Evolutionary conservation across 2,797 vertebrate genomes (phyloP), one percentile per base, ranked within the genome.

Genomic region (Lepilemur ruficaudatus): DNA sequence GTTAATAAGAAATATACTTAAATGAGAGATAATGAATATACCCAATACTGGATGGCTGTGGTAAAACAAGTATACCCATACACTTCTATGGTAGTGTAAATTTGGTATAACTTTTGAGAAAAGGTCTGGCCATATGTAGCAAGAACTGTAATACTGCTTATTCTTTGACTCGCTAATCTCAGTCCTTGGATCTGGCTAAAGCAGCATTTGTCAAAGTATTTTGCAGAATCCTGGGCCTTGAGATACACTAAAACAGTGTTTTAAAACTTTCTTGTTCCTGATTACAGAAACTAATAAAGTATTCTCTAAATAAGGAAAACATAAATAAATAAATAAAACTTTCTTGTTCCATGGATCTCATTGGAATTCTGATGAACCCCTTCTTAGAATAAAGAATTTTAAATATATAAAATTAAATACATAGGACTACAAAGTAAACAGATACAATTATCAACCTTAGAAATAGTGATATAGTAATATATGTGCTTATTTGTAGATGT

Each of bases 161-260:
- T 73, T 91, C 46, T 91, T 72, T 82, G 69, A 63, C 5, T 96
- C 38, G 41, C 22, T 65, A n/a, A 79, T 75, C 50, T 89, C 35
- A 61, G 28, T 50, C 75, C 73, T 41, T 84, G 57, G 30, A 35
- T 92, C 59, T 94, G 10, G 55, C 23, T 83, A 95, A 75, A 94
- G 69, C 32, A 72, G 41, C 20, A 41, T 72, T 93, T 97, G 41
- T 93, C 83, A 93, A 95, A 83, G 80, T 84, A 32, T 91, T 96
- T 82, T 95, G 46, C 57, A 55, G 80, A 97, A 87, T 43, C 1
- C 57, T 88, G 48, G 57, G 20, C 9, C 41, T 90, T 91, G 30
- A 94, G 41, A 67, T 35, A 79, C 3, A 13, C 46, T 87, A 72
- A 25, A 28, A 63, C 32, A 76, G 14, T 87, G 46, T 73, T 57